Conservation (phyloP, 2,113 vertebrate genomes). For the Fulmarus glacialis region DNA sequence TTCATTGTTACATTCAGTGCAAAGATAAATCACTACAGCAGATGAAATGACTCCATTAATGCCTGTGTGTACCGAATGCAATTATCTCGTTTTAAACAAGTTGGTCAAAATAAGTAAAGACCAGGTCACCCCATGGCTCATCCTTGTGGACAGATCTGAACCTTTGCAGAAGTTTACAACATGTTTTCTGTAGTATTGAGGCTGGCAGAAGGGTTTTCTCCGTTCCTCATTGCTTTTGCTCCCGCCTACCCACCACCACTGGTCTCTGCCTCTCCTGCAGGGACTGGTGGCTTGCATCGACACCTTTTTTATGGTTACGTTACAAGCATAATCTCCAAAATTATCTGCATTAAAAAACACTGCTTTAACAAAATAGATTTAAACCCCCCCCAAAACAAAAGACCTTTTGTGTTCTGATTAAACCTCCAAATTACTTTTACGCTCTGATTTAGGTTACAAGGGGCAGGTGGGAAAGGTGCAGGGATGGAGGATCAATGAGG, state of each 20-base stretch:
- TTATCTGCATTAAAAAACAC: fast-evolving
- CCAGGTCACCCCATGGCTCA: neutral
- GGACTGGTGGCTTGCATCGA: neutral
- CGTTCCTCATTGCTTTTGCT: neutral
- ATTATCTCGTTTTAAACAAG: neutral
- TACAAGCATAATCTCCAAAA: neutral
- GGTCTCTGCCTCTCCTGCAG: neutral
- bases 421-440: neutral
- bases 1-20: neutral
- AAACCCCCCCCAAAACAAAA: neutral
- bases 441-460: neutral
- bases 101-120: neutral
- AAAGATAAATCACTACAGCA: neutral
- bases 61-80: neutral
- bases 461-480: neutral
- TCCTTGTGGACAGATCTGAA: neutral
- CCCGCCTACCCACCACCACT: neutral
- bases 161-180: neutral
- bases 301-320: neutral
- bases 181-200: neutral
- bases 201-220: neutral
- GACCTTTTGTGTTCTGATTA: neutral
- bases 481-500: neutral
- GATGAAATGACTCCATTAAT: neutral
- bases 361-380: neutral